These are phyloP conservation scores for Otis tarda DNA, from an alignment of 2,113 vertebrate genomes.

Conservation along the genomic window DNA sequence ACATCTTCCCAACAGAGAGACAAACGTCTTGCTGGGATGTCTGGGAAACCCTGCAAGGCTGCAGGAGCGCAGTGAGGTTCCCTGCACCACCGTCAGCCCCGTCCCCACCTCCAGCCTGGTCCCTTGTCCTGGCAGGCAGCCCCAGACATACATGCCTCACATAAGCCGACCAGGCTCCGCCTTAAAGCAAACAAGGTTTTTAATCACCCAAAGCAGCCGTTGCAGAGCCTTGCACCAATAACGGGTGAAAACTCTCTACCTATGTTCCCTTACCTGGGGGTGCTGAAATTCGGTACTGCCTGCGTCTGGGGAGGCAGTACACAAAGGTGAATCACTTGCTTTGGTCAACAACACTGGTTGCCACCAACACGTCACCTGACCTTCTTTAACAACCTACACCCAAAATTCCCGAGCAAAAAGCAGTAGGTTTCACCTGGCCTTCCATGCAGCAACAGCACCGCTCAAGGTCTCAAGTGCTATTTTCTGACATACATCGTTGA, in stretches of 20 bases:
- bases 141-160: rapidly evolving
- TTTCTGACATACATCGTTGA: not conserved
- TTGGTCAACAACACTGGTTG: not conserved
- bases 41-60: not conserved
- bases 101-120: not conserved
- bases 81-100: not conserved
- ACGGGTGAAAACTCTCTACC: not conserved
- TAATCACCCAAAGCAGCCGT: not conserved
- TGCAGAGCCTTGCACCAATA: not conserved
- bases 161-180: not conserved
- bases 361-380: not conserved
- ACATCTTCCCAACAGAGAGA: not conserved
- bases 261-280: not conserved
- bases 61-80: rapidly evolving
- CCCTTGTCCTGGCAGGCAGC: not conserved
- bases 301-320: not conserved
- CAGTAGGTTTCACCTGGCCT: not conserved
- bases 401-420: not conserved
- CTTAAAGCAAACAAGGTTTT: not conserved
- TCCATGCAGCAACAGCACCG: not conserved
- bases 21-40: not conserved
- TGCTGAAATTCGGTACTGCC: not conserved
- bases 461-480: not conserved
- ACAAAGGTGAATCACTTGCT: not conserved
- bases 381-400: not conserved